Percentiles rank a stretch among this genome's conserved stretches.
Evolutionary conservation across 2,113 vertebrate species (phyloP).

Genomic region (Brienomyrus brachyistius): DNA sequence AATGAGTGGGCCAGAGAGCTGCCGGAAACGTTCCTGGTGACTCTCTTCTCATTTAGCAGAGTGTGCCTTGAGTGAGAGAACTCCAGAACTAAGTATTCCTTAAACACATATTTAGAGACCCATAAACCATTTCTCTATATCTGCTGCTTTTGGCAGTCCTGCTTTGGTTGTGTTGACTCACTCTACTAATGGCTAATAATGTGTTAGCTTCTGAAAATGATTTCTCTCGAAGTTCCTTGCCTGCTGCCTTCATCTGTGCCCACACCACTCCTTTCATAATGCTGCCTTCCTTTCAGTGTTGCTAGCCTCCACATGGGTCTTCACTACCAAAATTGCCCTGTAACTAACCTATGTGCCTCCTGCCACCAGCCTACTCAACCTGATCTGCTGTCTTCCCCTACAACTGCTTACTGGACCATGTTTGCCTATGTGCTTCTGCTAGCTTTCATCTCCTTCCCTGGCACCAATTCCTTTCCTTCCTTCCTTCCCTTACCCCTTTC

Average conservation of each 20-base stretch:
- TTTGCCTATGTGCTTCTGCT: not conserved
- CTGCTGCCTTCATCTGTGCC: not conserved
- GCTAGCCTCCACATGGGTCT: not conserved
- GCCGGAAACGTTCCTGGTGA: not conserved
- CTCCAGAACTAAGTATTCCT: not conserved
- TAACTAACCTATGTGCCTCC: not conserved
- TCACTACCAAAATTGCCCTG: not conserved
- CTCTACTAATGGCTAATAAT: not conserved
- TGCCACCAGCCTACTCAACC: not conserved
- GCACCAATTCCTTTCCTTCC: not conserved
- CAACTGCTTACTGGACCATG: not conserved
- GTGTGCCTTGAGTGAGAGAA: not conserved
- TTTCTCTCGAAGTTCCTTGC: not conserved
- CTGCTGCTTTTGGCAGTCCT: not conserved
- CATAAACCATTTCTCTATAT: not conserved
- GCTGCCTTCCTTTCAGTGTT: not conserved
- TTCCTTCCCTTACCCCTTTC: not conserved
- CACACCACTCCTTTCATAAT: not conserved
- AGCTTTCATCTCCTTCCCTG: not conserved
- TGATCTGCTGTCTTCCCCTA: not conserved
- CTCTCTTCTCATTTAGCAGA: not conserved
- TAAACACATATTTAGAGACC: not conserved
- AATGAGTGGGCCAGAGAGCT: not conserved
- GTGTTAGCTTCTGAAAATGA: not conserved
- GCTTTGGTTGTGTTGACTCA: not conserved